phyloP scores from a whole-genome alignment of 2,113 vertebrate species.

The Guaruba guarouba region DNA sequence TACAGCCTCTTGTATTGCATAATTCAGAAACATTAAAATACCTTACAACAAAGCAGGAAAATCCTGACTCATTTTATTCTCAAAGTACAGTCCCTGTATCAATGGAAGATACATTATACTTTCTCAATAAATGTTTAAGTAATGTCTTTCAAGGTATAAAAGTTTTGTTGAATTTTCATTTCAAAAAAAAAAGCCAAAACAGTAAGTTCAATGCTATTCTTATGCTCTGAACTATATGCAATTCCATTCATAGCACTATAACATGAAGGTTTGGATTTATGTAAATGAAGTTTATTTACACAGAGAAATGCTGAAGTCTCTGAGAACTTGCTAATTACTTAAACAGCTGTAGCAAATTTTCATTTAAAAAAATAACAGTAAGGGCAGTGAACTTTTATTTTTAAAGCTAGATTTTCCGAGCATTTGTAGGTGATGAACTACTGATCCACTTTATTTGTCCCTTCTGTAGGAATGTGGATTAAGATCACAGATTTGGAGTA shows the following conservation, averaged over 20 bases:
- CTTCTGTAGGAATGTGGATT: background rate
- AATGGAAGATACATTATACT: background rate
- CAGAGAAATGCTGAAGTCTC: background rate
- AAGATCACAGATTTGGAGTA: background rate
- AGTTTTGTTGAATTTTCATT: background rate
- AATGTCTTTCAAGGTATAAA: background rate
- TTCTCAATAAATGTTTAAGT: background rate
- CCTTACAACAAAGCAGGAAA: background rate
- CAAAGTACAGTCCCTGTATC: background rate
- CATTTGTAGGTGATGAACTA: background rate
- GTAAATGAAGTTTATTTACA: background rate
- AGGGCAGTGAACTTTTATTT: background rate
- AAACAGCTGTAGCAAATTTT: background rate
- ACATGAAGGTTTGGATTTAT: background rate
- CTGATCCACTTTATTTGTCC: background rate
- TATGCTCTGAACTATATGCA: background rate
- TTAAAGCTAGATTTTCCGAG: background rate
- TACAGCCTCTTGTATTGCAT: rapidly evolving
- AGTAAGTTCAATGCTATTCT: background rate
- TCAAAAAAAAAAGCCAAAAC: background rate
- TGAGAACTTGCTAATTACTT: background rate
- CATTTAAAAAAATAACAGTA: background rate
- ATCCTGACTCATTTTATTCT: background rate
- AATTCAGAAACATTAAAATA: background rate
- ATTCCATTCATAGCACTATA: background rate